Conservation (phyloP, 2,888 invertebrate species). For the Allolobophora icterica region DNA sequence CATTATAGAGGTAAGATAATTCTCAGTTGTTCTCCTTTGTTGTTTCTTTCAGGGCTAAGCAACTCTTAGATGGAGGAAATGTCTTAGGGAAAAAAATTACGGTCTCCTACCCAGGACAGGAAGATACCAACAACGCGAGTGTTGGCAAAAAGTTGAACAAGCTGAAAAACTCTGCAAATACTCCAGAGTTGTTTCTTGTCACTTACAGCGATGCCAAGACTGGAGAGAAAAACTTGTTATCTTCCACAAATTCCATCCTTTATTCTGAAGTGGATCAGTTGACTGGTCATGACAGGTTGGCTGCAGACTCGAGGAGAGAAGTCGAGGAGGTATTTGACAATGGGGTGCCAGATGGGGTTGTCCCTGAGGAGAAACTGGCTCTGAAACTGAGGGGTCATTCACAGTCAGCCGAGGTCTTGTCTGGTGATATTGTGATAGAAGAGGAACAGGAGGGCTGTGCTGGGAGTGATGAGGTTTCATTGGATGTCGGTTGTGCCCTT, state of each 20-base stretch:
- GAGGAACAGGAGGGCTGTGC: constrained; percentile 18
- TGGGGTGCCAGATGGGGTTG: not conserved
- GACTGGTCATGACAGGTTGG: not conserved
- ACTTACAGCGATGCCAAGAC: not conserved
- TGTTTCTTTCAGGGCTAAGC: constrained; percentile 26
- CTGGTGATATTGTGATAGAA: constrained; percentile 26
- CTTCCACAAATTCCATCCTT: not conserved
- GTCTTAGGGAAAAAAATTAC: constrained; percentile 19
- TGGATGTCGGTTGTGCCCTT: not conserved
- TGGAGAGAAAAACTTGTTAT: not conserved
- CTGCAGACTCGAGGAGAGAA: not conserved
- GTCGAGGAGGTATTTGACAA: not conserved
- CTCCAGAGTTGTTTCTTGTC: not conserved
- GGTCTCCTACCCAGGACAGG: not conserved
- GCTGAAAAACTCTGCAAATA: not conserved
- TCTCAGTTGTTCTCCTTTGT: not conserved
- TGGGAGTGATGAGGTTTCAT: constrained; percentile 19
- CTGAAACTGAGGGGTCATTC: not conserved
- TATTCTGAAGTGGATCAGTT: not conserved
- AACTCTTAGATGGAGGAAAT: constrained; percentile 20
- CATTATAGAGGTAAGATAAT: not conserved
- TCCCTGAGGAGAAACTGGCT: not conserved
- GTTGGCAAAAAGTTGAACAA: not conserved
- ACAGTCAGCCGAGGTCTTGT: not conserved
- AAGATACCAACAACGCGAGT: not conserved